These are phyloP conservation scores for Hyaena hyaena DNA, from an alignment of 2,113 vertebrate genomes.

Conservation along the genomic window DNA sequence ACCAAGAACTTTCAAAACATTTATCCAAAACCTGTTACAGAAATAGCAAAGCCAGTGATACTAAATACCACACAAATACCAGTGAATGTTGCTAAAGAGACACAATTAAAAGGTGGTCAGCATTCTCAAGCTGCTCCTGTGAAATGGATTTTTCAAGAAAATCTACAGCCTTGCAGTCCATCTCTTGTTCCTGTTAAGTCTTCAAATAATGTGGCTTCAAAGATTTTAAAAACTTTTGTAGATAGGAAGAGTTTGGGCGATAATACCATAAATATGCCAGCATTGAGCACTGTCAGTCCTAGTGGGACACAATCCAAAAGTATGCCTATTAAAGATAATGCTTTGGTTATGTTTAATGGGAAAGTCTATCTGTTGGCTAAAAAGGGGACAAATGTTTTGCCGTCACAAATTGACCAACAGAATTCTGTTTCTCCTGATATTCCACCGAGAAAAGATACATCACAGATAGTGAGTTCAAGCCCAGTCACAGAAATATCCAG, in stretches of 20 bases:
- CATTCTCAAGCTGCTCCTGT: constrained; percentile 84
- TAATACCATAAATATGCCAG: constrained; percentile 71
- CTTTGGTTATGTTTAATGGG: constrained; percentile 91
- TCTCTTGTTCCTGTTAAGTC: constrained; percentile 87
- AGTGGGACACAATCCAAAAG: constrained; percentile 77
- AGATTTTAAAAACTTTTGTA: constrained; percentile 86
- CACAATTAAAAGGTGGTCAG: constrained; percentile 71
- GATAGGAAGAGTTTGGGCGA: constrained; percentile 74
- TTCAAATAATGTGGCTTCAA: constrained; percentile 85
- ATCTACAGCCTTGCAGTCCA: constrained; percentile 67
- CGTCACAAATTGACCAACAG: constrained; percentile 74
- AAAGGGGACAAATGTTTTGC: constrained; percentile 81
- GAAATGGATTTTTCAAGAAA: constrained; percentile 92
- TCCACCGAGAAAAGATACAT: constrained; percentile 72
- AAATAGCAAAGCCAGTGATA: constrained; percentile 72
- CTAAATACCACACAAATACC: constrained; percentile 65
- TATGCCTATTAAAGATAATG: constrained; percentile 86
- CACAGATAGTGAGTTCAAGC: constrained; percentile 74
- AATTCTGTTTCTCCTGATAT: constrained; percentile 76
- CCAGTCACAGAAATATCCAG: constrained; percentile 80
- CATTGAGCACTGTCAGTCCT: constrained; percentile 56
- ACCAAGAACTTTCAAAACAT: constrained; percentile 71
- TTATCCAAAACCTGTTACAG: constrained; percentile 66
- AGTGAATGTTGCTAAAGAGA: constrained; percentile 45
- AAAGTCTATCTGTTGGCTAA: constrained; percentile 91